A percentile compares a stretch with the other conserved stretches of the same genome.
Conservation (phyloP, 2,113 vertebrate genomes). For the Sialia sialis region DNA sequence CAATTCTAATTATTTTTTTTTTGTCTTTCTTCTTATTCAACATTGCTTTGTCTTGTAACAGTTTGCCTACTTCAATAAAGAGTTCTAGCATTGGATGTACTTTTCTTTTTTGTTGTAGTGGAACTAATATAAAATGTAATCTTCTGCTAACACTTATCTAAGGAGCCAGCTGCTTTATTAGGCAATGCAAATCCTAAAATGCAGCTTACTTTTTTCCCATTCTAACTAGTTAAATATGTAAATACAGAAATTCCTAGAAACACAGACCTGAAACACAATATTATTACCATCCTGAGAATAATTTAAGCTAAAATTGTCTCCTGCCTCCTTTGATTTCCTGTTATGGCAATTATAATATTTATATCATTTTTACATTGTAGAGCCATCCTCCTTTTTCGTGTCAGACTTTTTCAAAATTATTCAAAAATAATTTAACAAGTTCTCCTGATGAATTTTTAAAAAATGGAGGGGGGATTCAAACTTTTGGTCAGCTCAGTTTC, state of each 20-base stretch:
- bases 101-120: background rate
- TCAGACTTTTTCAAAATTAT: background rate
- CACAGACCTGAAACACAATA: background rate
- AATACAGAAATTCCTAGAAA: background rate
- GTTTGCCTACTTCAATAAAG: background rate
- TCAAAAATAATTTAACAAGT: background rate
- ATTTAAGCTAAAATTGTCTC: background rate
- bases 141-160: background rate
- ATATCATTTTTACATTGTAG: background rate
- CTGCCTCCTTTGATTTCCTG: fast-evolving
- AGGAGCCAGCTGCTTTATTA: background rate
- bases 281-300: background rate
- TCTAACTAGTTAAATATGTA: background rate
- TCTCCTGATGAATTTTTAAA: background rate
- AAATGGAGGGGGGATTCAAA: fast-evolving
- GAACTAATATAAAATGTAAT: background rate
- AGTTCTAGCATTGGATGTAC: background rate
- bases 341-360: background rate
- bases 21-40: background rate
- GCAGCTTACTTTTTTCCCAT: background rate
- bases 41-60: background rate
- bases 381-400: background rate
- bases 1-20: background rate
- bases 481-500: background rate
- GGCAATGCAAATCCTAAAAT: background rate